Percentiles rank a stretch among this genome's conserved stretches.
Conservation (phyloP, 2,888 invertebrate genomes). For the Pollenia griseotomentosa region DNA sequence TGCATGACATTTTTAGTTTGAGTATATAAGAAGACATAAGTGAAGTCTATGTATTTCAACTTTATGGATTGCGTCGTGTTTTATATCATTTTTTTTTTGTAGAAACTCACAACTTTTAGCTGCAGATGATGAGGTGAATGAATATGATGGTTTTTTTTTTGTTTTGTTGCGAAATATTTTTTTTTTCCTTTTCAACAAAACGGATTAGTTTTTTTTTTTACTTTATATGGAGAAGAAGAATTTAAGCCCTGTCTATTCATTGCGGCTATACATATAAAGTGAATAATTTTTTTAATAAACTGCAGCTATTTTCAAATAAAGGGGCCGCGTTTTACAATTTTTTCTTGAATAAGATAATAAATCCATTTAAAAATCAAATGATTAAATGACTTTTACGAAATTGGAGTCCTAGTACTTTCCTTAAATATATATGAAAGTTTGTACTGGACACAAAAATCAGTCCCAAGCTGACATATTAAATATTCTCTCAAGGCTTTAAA, state of each 20-base stretch:
- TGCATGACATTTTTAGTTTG: slow-evolving; percentile 54
- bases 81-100: slow-evolving; percentile 17
- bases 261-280: neutral
- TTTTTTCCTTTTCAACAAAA: slow-evolving; percentile 30
- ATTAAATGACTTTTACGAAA: no score
- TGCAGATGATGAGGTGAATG: slow-evolving; percentile 18
- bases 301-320: no score
- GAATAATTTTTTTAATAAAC: no score
- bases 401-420: no score
- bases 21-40: slow-evolving; percentile 6
- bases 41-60: slow-evolving; percentile 19
- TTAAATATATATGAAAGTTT: no score
- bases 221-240: neutral
- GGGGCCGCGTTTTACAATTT: no score
- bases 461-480: no score
- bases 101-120: slow-evolving; percentile 27
- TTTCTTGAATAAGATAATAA: no score
- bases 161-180: slow-evolving; percentile 9
- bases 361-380: no score
- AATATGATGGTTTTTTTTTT: slow-evolving; percentile 22
- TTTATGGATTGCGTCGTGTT: slow-evolving; percentile 23
- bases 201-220: slow-evolving; percentile 17
- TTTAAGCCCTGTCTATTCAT: slow-evolving; percentile 9
- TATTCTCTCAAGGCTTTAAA: no score
- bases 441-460: no score